Conservation (phyloP, 1,140 invertebrate species). For the Ostrea denselamellosa region DNA sequence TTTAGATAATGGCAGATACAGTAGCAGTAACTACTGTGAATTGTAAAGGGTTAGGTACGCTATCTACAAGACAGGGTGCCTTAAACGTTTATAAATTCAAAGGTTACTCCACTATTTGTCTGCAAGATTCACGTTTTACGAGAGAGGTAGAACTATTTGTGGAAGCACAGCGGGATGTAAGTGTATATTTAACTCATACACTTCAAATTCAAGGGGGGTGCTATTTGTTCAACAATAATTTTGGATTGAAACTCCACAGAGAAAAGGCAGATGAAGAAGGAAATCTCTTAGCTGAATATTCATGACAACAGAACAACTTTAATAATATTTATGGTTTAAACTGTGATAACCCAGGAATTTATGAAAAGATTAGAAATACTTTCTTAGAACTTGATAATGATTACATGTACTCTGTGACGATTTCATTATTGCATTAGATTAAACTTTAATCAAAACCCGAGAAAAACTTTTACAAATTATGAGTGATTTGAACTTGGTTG, state of each 20-base stretch:
- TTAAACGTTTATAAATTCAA: conserved; percentile 27
- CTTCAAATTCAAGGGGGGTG: conserved; percentile 52
- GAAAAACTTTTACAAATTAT: conserved; percentile 41
- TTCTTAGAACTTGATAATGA: conserved; percentile 44
- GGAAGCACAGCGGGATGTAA: conserved; percentile 46
- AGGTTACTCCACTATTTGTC: conserved; percentile 25
- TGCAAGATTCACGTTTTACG: conserved; percentile 48
- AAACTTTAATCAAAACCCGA: conserved; percentile 41
- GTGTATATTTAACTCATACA: conserved; percentile 50
- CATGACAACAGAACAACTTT: conserved; percentile 39
- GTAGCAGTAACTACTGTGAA: conserved; percentile 26
- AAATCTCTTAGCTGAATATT: conserved; percentile 45
- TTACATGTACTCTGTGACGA: conserved; percentile 46
- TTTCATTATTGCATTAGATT: conserved; percentile 49
- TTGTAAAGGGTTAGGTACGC: conserved; percentile 30
- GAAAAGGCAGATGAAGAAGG: conserved; percentile 40
- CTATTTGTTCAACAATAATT: conserved; percentile 51
- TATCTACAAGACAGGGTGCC: conserved; percentile 39
- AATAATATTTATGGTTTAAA: conserved; percentile 50
- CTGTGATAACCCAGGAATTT: conserved; percentile 28
- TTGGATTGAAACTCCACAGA: conserved; percentile 47
- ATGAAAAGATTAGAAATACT: background rate
- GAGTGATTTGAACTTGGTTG: conserved; percentile 19
- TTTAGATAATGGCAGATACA: background rate
- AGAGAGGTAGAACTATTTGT: conserved; percentile 22